Percentiles rank a stretch among this genome's conserved stretches.
Evolutionary conservation across 2,113 vertebrate species (phyloP).

Genomic region (Chlorodrepanis virens): DNA sequence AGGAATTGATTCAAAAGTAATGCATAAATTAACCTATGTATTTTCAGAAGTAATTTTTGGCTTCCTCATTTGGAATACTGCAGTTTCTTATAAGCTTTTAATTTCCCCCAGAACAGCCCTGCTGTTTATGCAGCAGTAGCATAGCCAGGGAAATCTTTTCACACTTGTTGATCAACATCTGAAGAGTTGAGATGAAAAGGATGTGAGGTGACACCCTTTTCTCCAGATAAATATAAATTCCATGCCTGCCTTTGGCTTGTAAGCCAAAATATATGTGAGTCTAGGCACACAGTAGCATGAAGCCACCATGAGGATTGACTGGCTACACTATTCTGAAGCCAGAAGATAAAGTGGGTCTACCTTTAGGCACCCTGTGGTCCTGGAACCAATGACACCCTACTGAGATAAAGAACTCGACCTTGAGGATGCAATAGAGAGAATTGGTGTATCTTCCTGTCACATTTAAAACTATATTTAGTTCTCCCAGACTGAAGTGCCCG

Average conservation of each 20-base stretch:
- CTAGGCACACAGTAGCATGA: neutral
- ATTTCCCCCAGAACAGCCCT: neutral
- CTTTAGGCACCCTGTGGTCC: neutral
- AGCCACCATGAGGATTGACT: neutral
- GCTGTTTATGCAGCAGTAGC: neutral
- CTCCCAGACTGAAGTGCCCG: neutral
- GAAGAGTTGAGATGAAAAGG: neutral
- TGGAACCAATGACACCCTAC: neutral
- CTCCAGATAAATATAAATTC: conserved; percentile 1
- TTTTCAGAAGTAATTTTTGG: neutral
- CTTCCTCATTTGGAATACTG: neutral
- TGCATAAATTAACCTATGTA: neutral
- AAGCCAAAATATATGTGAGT: neutral
- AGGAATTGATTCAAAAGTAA: neutral
- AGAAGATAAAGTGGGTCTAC: neutral
- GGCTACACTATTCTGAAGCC: neutral
- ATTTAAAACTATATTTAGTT: neutral
- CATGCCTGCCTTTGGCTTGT: neutral
- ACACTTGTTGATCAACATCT: neutral
- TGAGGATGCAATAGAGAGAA: neutral
- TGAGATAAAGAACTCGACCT: neutral
- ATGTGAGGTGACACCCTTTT: conserved; percentile 13
- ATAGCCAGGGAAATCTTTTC: neutral
- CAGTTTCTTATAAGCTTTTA: neutral
- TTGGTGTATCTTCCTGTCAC: neutral